Evolutionary conservation across 2,797 vertebrate species (phyloP).

Genomic region (Muscicapa striata): DNA sequence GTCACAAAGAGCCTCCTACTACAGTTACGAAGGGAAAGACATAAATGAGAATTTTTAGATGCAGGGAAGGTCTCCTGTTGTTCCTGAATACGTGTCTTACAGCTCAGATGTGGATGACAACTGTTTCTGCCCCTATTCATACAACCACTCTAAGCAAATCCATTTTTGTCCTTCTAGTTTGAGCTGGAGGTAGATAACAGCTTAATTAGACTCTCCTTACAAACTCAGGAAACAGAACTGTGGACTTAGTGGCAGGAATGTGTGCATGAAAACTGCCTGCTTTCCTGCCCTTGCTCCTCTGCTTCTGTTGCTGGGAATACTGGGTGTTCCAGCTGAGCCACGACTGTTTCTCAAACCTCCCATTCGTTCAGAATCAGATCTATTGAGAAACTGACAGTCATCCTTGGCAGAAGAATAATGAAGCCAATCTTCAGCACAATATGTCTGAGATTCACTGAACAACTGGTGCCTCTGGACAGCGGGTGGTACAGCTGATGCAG

Average conservation of each 20-base stretch:
- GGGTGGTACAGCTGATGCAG: not conserved
- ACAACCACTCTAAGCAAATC: not conserved
- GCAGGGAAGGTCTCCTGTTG: not conserved
- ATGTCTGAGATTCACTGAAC: conserved; percentile 13
- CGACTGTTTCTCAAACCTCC: not conserved
- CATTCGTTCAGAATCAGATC: conserved; percentile 19
- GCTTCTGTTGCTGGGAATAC: not conserved
- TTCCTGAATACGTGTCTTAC: not conserved
- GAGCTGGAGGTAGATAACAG: not conserved
- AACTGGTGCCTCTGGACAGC: not conserved
- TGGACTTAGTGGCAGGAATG: not conserved
- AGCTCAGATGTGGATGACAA: not conserved
- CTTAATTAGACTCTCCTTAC: not conserved
- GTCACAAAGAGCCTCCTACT: conserved; percentile 20
- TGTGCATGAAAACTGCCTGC: not conserved
- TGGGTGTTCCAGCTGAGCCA: not conserved
- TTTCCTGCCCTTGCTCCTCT: not conserved
- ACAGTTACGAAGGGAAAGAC: not conserved
- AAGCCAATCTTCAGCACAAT: conserved; percentile 47
- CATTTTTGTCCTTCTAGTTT: not conserved
- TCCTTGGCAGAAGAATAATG: conserved; percentile 40
- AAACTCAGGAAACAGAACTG: not conserved
- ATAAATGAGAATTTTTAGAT: not conserved
- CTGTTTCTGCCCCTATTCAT: not conserved
- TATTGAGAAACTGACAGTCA: conserved; percentile 15